Conservation (phyloP, 2,888 invertebrate genomes). For the Leucophenga montana region DNA sequence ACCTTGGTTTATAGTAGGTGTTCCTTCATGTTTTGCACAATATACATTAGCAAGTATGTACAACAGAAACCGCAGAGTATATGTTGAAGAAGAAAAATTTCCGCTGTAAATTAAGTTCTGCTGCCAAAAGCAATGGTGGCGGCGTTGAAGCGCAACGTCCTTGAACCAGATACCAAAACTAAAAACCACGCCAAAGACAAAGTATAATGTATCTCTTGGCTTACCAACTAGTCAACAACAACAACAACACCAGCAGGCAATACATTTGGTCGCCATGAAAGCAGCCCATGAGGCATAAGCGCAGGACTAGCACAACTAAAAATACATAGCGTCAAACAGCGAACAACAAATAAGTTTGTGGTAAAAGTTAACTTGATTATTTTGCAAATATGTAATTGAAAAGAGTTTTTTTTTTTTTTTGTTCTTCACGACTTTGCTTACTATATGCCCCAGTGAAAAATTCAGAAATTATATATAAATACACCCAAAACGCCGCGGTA, state of each 20-base stretch:
- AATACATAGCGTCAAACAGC: slow-evolving; percentile 7
- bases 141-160: slow-evolving; percentile 41
- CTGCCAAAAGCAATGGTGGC: not conserved
- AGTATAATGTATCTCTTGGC: not conserved
- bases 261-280: not conserved
- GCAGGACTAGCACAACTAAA: not conserved
- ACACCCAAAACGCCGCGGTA: slow-evolving; percentile 25
- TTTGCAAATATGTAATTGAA: slow-evolving; percentile 65
- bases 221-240: no score
- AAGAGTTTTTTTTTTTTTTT: slow-evolving; percentile 44
- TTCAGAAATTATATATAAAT: slow-evolving; percentile 54
- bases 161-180: slow-evolving; percentile 60
- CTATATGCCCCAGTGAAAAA: slow-evolving; percentile 42
- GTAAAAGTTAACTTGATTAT: slow-evolving; percentile 64
- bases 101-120: slow-evolving; percentile 45
- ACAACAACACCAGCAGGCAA: not conserved
- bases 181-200: slow-evolving; percentile 38
- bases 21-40: slow-evolving; percentile 39
- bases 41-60: slow-evolving; percentile 33
- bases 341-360: slow-evolving; percentile 41
- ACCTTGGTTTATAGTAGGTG: slow-evolving; percentile 44
- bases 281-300: not conserved
- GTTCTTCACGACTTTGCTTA: not conserved
- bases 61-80: slow-evolving; percentile 30
- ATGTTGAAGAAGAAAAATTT: slow-evolving; percentile 58